phyloP scores from a whole-genome alignment of 2,888 invertebrate species.

The Lasioglossum marginatum region DNA sequence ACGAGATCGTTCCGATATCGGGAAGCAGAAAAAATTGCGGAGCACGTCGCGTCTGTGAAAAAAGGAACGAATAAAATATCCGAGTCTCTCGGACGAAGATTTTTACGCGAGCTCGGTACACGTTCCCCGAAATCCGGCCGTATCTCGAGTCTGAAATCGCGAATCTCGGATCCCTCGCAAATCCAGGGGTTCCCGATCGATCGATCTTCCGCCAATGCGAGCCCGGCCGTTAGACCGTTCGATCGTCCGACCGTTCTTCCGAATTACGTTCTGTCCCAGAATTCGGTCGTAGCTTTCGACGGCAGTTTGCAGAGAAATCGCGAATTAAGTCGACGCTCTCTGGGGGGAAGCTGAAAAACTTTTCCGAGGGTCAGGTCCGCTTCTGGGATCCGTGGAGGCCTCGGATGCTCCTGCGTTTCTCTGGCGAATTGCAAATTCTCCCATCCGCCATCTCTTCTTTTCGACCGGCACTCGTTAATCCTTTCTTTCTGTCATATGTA shows the following conservation, averaged over 20 bases:
- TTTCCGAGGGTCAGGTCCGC: background rate
- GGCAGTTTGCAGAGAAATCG: conserved; percentile 48
- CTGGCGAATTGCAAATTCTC: background rate
- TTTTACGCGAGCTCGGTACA: conserved; percentile 15
- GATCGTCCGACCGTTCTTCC: conserved; percentile 13
- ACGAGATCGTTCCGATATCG: conserved; percentile 2
- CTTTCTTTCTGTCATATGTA: too few species aligned
- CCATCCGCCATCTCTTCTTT: background rate
- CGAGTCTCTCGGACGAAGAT: background rate
- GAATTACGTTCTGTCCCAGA: conserved; percentile 32
- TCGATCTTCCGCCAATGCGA: conserved; percentile 16
- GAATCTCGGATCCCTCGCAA: conserved; percentile 19
- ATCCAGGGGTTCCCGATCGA: conserved; percentile 27
- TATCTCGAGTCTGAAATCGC: conserved; percentile 8
- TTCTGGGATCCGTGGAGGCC: background rate
- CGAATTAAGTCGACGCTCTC: conserved; percentile 49
- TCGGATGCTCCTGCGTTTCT: background rate
- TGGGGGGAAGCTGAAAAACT: conserved; percentile 9
- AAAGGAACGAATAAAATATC: background rate
- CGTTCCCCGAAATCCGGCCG: conserved; percentile 5
- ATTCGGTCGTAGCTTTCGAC: background rate
- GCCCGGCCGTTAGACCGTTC: background rate
- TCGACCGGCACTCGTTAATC: background rate
- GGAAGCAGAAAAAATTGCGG: background rate
- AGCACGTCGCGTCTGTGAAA: background rate